Base-by-base conservation (phyloP, 2,113 vertebrate species). In the Pan troglodytes region DNA sequence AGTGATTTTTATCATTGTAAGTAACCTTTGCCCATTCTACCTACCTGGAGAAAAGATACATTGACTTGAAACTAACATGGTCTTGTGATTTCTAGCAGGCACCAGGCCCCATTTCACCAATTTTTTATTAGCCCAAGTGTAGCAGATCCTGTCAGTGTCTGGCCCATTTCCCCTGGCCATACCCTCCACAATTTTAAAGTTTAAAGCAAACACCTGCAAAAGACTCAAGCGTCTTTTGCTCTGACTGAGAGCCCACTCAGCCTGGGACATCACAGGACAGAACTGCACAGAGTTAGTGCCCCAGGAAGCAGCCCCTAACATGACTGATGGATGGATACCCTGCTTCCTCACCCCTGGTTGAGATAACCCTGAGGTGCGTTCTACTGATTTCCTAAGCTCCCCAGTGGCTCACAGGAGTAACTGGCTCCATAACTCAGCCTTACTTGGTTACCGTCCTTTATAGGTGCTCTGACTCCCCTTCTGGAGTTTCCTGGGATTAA, bases 291-390 rank as follows among this genome's bases (percentile, higher is more conserved):
- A 14, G 27, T 61, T 6, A 86, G 6, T 27, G 1, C 6, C 52
- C 57, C 50, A 22, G 20, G 30, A 40, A 57, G 11, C 43, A 94
- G 52, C 67, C 35, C 57, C 35, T 5, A 13, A 22, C 14, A 8
- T 12, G 43, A 5, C 73, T 14, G 22, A 11, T 43, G 2, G 27
- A 27, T 11, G 1, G 9, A n/a, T 10, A 17, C n/a, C 27, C 3
- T 8, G 61, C 8, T 6, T 55, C 40, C 85, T 70, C n/a, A 8
- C 9, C 1, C 0, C n/a, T 61, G 27, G 1, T 25, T 68, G 72
- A 67, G 6, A 22, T 59, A 45, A 73, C 11, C 25, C 11, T 81
- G 25, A 35, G 9, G 3, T 13, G 2, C 0, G 0, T 59, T 43
- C 32, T 73, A 11, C 50, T 38, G 8, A 45, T 3, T 7, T 73